A percentile compares a stretch with the other conserved stretches of the same genome.
Evolutionary conservation across 23 tunicate genomes (phyloP).

Genomic region (Halocynthia aurantium): DNA sequence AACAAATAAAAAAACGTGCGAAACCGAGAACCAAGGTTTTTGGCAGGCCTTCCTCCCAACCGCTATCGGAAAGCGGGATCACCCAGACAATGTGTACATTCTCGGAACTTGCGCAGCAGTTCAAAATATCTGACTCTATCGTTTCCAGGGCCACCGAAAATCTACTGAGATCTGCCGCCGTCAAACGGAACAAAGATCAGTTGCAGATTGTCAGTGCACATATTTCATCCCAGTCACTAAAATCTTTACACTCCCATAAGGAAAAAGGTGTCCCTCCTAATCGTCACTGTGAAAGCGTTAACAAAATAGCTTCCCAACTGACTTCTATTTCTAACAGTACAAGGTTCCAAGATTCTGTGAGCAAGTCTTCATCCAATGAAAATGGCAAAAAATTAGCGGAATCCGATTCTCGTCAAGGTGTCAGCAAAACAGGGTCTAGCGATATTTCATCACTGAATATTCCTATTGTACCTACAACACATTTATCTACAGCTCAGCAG

Average conservation of each 20-base stretch:
- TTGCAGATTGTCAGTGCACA: too few species aligned
- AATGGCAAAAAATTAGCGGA: background rate
- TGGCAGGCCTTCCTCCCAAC: slow-evolving; percentile 36
- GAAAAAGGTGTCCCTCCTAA: too few species aligned
- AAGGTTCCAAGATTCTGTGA: background rate
- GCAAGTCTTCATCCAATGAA: background rate
- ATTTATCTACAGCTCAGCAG: background rate
- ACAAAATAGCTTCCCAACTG: too few species aligned
- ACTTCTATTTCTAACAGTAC: background rate
- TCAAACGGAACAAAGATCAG: slow-evolving; percentile 24
- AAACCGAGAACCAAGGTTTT: slow-evolving; percentile 38
- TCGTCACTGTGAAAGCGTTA: too few species aligned
- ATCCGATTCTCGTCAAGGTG: background rate
- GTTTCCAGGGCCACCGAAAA: slow-evolving; percentile 40
- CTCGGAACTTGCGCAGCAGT: slow-evolving; percentile 84
- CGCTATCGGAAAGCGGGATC: slow-evolving; percentile 41
- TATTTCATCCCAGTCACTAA: too few species aligned
- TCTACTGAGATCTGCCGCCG: slow-evolving; percentile 15
- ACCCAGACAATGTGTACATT: slow-evolving; percentile 43
- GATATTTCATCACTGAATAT: background rate
- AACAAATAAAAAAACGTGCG: slow-evolving; percentile 23
- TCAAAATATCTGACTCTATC: slow-evolving; percentile 80
- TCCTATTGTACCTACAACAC: background rate
- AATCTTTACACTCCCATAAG: too few species aligned
- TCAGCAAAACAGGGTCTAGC: background rate